Conservation (phyloP, 2,797 vertebrate species). For the Molossus molossus region DNA sequence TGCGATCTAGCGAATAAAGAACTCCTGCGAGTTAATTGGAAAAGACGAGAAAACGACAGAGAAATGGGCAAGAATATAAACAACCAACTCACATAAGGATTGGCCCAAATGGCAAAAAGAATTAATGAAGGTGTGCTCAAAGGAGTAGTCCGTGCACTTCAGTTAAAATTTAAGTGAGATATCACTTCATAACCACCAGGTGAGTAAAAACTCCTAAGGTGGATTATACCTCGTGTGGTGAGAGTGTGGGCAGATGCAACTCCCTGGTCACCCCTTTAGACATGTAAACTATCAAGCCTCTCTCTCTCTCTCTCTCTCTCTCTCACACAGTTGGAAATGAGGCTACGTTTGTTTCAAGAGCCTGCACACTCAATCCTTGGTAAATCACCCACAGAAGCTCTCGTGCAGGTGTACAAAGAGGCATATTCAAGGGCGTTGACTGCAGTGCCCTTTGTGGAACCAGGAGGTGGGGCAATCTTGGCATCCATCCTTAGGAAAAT, state of each 20-base stretch:
- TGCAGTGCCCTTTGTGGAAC: not conserved
- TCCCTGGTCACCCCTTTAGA: not conserved
- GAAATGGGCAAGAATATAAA: not conserved
- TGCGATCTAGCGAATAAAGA: not conserved
- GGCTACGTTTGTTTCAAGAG: not conserved
- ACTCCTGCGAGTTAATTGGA: not conserved
- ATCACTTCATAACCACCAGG: not conserved
- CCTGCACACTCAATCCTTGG: not conserved
- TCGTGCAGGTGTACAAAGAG: not conserved
- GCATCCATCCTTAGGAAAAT: not conserved
- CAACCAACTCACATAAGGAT: not conserved
- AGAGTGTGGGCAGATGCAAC: not conserved
- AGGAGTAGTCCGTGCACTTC: not conserved
- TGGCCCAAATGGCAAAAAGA: not conserved
- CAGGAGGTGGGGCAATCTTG: not conserved
- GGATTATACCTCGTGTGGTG: not conserved
- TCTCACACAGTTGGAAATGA: not conserved
- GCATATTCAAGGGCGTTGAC: too few relatives aligned
- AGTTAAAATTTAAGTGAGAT: not conserved
- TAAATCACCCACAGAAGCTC: not conserved
- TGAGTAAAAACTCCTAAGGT: not conserved
- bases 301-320: not conserved
- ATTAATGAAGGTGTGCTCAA: not conserved
- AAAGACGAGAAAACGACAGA: not conserved
- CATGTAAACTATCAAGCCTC: not conserved